Percentiles rank a stretch among this genome's conserved stretches.
Evolutionary conservation across 2,797 vertebrate species (phyloP).

Genomic region (Denticeps clupeoides): DNA sequence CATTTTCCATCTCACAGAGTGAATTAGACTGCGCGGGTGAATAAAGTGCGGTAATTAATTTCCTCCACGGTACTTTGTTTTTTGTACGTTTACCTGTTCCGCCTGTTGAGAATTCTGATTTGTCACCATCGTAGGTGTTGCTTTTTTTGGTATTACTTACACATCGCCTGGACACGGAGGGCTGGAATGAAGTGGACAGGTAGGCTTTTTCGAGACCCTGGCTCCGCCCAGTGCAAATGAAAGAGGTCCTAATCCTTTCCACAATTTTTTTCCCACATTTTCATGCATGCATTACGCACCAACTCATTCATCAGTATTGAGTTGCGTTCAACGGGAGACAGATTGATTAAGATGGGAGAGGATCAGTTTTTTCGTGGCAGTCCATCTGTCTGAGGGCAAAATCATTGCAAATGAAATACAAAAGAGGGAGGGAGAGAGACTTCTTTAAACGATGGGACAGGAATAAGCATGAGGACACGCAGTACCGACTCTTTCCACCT

Average conservation of each 20-base stretch:
- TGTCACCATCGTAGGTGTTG: too few relatives aligned
- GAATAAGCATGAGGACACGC: constrained; percentile 10
- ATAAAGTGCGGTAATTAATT: too few relatives aligned
- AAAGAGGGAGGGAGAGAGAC: constrained; percentile 10
- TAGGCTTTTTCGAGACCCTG: too few relatives aligned
- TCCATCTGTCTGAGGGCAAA: constrained; percentile 20
- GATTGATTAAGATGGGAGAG: constrained; percentile 28
- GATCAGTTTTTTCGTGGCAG: constrained; percentile 23
- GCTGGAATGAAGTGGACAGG: too few relatives aligned
- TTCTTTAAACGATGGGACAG: constrained; percentile 13
- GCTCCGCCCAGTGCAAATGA: too few relatives aligned
- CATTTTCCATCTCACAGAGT: too few relatives aligned
- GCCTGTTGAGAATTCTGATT: too few relatives aligned
- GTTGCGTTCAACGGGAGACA: constrained; percentile 27
- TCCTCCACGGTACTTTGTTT: too few relatives aligned
- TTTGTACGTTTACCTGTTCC: too few relatives aligned
- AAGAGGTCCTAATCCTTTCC: constrained; percentile 14
- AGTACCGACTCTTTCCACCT: constrained; percentile 22
- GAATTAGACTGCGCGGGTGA: too few relatives aligned
- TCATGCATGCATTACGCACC: constrained; percentile 26
- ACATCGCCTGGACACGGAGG: too few relatives aligned
- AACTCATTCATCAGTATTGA: constrained; percentile 28
- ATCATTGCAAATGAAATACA: constrained; percentile 23
- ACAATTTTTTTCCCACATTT: constrained; percentile 10
- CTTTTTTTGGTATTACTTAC: too few relatives aligned